Base-by-base conservation (phyloP, 2,888 invertebrate species). In the Blera fallax region DNA sequence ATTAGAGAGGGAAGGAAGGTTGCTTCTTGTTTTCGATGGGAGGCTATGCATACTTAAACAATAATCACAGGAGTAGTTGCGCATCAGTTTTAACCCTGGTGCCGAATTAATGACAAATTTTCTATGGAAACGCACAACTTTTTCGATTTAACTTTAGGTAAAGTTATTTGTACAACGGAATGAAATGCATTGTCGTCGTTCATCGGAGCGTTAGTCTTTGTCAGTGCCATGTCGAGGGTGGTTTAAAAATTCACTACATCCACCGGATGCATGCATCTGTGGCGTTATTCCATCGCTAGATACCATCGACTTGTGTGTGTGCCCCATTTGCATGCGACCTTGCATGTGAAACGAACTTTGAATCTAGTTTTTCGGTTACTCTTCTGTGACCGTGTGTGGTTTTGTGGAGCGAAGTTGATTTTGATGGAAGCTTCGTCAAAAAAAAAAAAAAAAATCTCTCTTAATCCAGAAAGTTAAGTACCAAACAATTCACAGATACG, bases 171-270 rank as follows among this genome's bases (percentile, higher is more conserved):
- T 27, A 62, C n/a, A n/a, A 62, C 14, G 10, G 60, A 60, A 60
- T 43, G 24, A 60, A 60, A 62, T 27, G 43, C 27, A 62, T 27
- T 62, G n/a, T n/a, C n/a, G 43, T 45, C 43, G 24, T 62, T 62
- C 27, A 62, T 29, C 24, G 7, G 43, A 43, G 43, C 16, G 45
- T 62, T 62, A 45, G 43, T 62, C 62, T 29, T 24, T 29, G 45
- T 45, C 27, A 40, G 16, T 62, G 43, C 16, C 62, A 62, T 62
- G 62, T 43, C 16, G 45, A 40, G 40, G 62, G 27, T 5, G 37
- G 62, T 40, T 40, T 21, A 14, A 58, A 62, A 43, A 62, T 43
- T 43, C 40, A 62, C 29, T 27, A 29, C 43, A 45, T 37, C 27
- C 18, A 14, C 27, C 27, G 16, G 43, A 45, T 43, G 45, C 14